Base-by-base conservation (phyloP, 37 sponge, comb jelly and placozoan genomes). In the Oscarella lobularis region DNA sequence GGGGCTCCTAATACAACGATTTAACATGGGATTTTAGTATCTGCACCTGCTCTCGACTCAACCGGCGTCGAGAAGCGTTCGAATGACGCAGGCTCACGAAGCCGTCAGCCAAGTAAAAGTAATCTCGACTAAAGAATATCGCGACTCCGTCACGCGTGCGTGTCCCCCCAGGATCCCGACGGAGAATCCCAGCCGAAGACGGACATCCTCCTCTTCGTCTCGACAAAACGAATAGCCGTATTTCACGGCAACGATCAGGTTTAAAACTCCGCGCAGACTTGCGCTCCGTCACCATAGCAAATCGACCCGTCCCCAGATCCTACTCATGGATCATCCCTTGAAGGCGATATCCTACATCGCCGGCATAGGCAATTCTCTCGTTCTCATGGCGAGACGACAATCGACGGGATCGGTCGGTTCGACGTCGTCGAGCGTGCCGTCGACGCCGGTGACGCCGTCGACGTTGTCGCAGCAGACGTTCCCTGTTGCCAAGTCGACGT, bases 291-390 rank as follows among this genome's bases (percentile, higher is more conserved):
- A n/a, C n/a, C n/a, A n/a, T n/a, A n/a, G n/a, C n/a, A n/a, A n/a
- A n/a, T n/a, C n/a, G n/a, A n/a, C n/a, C n/a, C n/a, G n/a, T n/a
- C n/a, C n/a, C n/a, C 72, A 90, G 90, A 40, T 77, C 31, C 83
- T 83, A 1, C 79, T 95, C 72, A 85, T 95, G 83, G 74, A 73
- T 2, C 84, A 85, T 40, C 88, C 84, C 3, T 76, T 95, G 39
- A 67, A 72, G 33, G 76, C 82, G 6, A 83, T 95, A 6, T 80
- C 94, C 31, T 98, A 86, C 60, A 88, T 98, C n/a, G 91, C 92
- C 1, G 94, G 93, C 75, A 75, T 88, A 38, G 84, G 90, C 20
- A 38, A 76, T 67, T 40, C 83, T 0, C 76, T 98, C 35, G 94
- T 98, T 35, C 83, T 98, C 30, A 90, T 98, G 92, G 89, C 84